These are phyloP conservation scores for Tursiops truncatus DNA, from an alignment of 2,113 vertebrate species.

Conservation along the genomic window DNA sequence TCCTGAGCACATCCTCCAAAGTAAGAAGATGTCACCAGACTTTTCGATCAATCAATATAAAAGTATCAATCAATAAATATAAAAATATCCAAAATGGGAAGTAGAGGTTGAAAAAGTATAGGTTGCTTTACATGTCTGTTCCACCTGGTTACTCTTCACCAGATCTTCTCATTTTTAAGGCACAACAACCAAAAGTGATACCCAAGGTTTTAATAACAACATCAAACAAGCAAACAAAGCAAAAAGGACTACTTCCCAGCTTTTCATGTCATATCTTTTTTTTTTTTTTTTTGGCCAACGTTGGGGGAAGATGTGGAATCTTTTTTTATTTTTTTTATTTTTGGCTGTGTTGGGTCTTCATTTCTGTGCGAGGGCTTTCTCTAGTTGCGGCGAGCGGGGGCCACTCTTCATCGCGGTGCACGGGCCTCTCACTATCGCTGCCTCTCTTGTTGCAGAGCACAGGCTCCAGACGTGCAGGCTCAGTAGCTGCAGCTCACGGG, in stretches of 20 bases:
- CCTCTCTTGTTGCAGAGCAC: no score
- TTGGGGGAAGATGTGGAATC: no score
- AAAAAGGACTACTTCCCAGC: neutral
- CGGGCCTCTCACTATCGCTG: no score
- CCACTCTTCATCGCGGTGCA: no score
- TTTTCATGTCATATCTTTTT: neutral
- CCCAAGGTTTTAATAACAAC: neutral
- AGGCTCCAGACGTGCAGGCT: no score
- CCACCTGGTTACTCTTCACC: neutral
- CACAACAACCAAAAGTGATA: neutral
- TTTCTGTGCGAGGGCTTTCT: no score
- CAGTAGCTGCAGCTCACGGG: no score
- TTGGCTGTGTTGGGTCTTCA: no score
- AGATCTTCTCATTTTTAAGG: neutral
- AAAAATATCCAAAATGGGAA: neutral
- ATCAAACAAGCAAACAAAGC: neutral
- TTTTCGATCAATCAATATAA: neutral
- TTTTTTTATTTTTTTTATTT: no score
- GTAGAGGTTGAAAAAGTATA: neutral
- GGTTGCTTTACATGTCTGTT: neutral
- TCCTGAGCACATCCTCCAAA: conserved; percentile 68
- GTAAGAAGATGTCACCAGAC: neutral
- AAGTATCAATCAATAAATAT: neutral
- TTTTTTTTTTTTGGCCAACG: no score
- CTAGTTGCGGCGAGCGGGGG: no score